phyloP scores from a whole-genome alignment of 2,113 vertebrate species.

The Orycteropus afer region DNA sequence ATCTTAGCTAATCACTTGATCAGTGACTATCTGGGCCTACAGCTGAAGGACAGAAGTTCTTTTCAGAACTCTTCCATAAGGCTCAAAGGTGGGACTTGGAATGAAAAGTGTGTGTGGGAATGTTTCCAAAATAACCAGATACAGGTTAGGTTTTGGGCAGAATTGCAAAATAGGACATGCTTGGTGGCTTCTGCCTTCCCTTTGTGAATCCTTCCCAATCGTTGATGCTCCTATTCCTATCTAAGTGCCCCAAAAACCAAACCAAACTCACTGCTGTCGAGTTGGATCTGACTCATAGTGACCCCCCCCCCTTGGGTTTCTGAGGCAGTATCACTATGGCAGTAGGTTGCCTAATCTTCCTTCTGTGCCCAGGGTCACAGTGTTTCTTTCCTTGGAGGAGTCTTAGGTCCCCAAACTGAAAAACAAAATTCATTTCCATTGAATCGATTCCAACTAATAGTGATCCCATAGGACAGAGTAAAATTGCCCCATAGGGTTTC shows the following conservation, averaged over 20 bases:
- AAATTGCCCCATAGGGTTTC: too few species aligned
- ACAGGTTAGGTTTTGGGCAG: not conserved
- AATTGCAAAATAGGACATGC: not conserved
- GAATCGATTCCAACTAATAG: too few species aligned
- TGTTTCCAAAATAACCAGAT: not conserved
- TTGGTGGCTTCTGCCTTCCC: not conserved
- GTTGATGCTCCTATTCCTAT: not conserved
- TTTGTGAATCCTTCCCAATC: not conserved
- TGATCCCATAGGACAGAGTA: too few species aligned
- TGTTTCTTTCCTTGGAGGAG: not conserved
- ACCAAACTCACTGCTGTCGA: too few species aligned
- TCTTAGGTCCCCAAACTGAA: not conserved
- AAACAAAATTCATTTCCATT: too few species aligned
- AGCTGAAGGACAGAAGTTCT: not conserved
- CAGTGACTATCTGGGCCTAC: not conserved
- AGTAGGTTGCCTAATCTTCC: too few species aligned
- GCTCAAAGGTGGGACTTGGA: not conserved
- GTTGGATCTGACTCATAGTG: too few species aligned
- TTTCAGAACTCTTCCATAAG: not conserved
- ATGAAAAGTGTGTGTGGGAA: not conserved
- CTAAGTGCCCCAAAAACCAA: not conserved
- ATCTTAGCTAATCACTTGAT: too few species aligned
- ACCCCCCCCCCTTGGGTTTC: too few species aligned
- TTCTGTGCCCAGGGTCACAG: too few species aligned
- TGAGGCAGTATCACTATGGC: too few species aligned